These are phyloP conservation scores for Phortica variegata DNA, from an alignment of 1,140 invertebrate genomes.

Conservation along the genomic window DNA sequence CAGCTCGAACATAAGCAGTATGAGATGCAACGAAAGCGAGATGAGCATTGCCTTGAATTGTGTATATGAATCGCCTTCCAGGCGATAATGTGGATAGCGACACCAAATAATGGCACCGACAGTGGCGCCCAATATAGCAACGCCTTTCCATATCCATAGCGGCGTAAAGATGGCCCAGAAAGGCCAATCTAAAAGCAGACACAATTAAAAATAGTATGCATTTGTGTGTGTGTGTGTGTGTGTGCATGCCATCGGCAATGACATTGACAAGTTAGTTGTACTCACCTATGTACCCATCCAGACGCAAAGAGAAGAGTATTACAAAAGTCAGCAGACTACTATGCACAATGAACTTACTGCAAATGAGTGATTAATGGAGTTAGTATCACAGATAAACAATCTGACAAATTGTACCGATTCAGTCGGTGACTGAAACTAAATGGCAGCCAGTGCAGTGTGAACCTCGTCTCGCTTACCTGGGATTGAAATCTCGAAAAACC, in stretches of 20 bases:
- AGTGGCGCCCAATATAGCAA: slow-evolving; percentile 84
- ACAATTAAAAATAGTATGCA: not conserved
- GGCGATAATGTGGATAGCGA: slow-evolving; percentile 88
- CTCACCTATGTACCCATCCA: slow-evolving; percentile 75
- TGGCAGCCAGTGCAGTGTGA: not conserved
- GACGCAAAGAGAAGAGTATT: slow-evolving; percentile 80
- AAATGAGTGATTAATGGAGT: no score
- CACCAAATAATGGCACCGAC: slow-evolving; percentile 94
- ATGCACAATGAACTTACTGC: slow-evolving; percentile 95
- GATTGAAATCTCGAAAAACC: slow-evolving; percentile 89
- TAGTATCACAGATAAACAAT: not conserved
- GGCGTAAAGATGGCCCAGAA: slow-evolving; percentile 94
- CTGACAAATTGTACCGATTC: not conserved
- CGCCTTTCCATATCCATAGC: slow-evolving; percentile 94
- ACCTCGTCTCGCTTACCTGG: slow-evolving; percentile 64
- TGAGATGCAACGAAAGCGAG: slow-evolving; percentile 87
- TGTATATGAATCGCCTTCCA: slow-evolving; percentile 92
- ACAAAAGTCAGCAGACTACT: slow-evolving; percentile 89
- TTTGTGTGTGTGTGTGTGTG: not conserved
- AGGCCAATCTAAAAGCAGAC: slow-evolving; percentile 69
- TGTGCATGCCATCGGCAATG: no score
- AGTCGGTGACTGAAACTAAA: not conserved
- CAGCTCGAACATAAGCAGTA: slow-evolving; percentile 94
- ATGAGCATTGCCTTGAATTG: slow-evolving; percentile 98
- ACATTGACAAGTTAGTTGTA: not conserved